phyloP scores from a whole-genome alignment of 2,888 invertebrate species.

The Hypolimnas misippus region DNA sequence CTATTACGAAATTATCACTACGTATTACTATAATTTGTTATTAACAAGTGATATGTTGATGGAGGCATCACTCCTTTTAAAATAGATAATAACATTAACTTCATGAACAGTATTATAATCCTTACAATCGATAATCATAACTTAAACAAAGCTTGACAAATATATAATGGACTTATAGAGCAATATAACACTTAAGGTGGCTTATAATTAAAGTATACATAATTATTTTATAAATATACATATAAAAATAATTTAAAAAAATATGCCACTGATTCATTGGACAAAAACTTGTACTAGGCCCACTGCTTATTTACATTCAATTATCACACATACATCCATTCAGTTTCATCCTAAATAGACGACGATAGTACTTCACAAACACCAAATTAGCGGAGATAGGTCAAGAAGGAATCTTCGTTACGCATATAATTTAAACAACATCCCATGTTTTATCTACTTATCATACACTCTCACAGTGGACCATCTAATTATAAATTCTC shows the following conservation, averaged over 20 bases:
- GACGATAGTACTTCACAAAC: slow-evolving; percentile 4
- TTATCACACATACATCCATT: slow-evolving; percentile 17
- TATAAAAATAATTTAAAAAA: slow-evolving; percentile 73
- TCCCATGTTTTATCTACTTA: slow-evolving; percentile 9
- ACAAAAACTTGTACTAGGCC: slow-evolving; percentile 52
- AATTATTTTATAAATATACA: slow-evolving; percentile 55
- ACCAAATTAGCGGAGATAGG: slow-evolving; percentile 16
- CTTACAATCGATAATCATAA: slow-evolving; percentile 58
- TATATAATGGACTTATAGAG: slow-evolving; percentile 67
- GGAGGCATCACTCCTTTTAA: slow-evolving; percentile 78
- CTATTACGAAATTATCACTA: slow-evolving; percentile 78
- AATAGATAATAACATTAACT: slow-evolving; percentile 64
- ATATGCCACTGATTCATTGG: slow-evolving; percentile 63
- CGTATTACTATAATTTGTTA: slow-evolving; percentile 78
- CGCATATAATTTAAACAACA: neutral
- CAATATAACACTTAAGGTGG: slow-evolving; percentile 78
- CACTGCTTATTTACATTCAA: slow-evolving; percentile 23
- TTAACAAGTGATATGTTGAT: slow-evolving; percentile 83
- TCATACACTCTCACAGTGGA: slow-evolving; percentile 28
- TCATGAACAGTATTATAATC: slow-evolving; percentile 62
- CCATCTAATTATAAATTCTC: slow-evolving; percentile 25
- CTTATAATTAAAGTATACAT: slow-evolving; percentile 74
- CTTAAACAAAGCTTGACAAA: slow-evolving; percentile 58
- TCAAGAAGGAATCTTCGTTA: slow-evolving; percentile 16
- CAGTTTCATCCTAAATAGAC: slow-evolving; percentile 8